A percentile compares a stretch with the other conserved stretches of the same genome.
phyloP scores from a whole-genome alignment of 2,797 vertebrate species.

The Chanos chanos region DNA sequence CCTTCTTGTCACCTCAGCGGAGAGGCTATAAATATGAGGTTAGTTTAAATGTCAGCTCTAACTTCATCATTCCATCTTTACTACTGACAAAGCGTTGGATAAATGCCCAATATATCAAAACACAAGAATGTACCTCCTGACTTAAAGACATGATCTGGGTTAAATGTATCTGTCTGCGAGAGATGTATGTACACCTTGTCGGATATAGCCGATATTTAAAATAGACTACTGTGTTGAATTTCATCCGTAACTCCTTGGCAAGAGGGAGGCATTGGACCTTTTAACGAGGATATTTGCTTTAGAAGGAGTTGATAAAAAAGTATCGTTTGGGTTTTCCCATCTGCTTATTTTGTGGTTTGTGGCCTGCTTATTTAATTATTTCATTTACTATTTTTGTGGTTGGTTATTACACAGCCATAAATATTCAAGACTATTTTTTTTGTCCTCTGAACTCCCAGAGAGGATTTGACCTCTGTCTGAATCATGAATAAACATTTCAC shows the following conservation, averaged over 20 bases:
- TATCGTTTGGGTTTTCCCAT: too few relatives aligned
- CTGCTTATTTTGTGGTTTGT: too few relatives aligned
- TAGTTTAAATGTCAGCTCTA: neutral
- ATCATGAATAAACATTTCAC: too few relatives aligned
- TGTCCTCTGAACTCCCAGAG: too few relatives aligned
- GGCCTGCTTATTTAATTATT: too few relatives aligned
- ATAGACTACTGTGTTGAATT: neutral
- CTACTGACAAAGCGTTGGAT: neutral
- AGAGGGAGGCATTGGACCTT: too few relatives aligned
- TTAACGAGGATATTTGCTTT: too few relatives aligned
- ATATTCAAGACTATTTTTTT: too few relatives aligned
- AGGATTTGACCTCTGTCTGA: too few relatives aligned
- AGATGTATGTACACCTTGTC: neutral
- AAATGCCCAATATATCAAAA: neutral
- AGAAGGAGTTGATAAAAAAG: too few relatives aligned
- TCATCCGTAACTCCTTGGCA: neutral
- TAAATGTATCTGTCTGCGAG: neutral
- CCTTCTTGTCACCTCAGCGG: neutral
- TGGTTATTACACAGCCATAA: too few relatives aligned
- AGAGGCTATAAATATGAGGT: neutral
- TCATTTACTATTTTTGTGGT: too few relatives aligned
- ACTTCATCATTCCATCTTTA: neutral
- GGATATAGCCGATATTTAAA: conserved; percentile 8
- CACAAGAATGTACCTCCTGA: neutral
- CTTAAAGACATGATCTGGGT: conserved; percentile 2